phyloP scores from a whole-genome alignment of 1,140 invertebrate genomes.

The Andricus grossulariae region DNA sequence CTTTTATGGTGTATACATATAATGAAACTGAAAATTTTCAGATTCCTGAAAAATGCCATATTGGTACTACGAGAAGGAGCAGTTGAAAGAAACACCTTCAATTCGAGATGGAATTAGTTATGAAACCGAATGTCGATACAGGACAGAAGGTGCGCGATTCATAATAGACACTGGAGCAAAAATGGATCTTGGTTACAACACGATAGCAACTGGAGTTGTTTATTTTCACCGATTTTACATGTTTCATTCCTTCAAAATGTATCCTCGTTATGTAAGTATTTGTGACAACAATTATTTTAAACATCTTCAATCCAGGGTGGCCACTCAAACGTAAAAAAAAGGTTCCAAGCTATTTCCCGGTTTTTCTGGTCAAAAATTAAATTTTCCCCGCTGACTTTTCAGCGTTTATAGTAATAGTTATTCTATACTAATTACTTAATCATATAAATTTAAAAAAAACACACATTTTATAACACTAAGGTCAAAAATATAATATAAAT shows the following conservation, averaged over 20 bases:
- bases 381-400: too few relatives aligned
- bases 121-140: constrained; percentile 88
- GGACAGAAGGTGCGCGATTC: constrained; percentile 88
- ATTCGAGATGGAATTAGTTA: constrained; percentile 89
- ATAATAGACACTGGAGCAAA: constrained; percentile 94
- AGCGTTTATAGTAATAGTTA: too few relatives aligned
- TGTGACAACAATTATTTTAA: too few relatives aligned
- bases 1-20: not conserved
- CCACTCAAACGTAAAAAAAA: too few relatives aligned
- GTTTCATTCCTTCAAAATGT: constrained; percentile 97
- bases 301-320: too few relatives aligned
- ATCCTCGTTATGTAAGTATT: constrained; percentile 90
- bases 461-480: too few relatives aligned
- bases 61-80: constrained; percentile 97
- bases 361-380: too few relatives aligned
- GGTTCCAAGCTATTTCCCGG: too few relatives aligned
- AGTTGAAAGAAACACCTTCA: constrained; percentile 91
- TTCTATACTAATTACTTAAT: too few relatives aligned
- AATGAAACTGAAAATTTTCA: not conserved
- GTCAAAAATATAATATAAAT: too few relatives aligned
- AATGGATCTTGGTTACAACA: constrained; percentile 96
- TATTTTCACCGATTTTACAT: constrained; percentile 99
- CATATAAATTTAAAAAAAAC: too few relatives aligned
- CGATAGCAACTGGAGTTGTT: constrained; percentile 97
- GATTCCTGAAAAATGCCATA: constrained; percentile 75